Evolutionary conservation across 2,113 vertebrate species (phyloP), one percentile per base, ranked within the genome.

Genomic region (Onychostruthus taczanowskii): DNA sequence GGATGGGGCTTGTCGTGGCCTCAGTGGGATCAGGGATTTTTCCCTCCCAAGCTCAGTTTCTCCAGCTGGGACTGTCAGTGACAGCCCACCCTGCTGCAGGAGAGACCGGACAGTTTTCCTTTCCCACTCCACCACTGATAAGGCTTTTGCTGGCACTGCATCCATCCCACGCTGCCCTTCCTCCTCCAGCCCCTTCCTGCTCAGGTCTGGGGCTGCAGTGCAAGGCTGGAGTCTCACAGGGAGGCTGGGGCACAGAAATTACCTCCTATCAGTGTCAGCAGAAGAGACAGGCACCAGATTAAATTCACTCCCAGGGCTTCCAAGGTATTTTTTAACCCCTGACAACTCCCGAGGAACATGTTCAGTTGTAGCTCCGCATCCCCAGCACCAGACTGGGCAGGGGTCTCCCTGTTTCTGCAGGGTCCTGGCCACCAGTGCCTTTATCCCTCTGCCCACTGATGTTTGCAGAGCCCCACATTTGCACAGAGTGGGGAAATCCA

Each of bases 1-100:
- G 47, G 77, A 43, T 0, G 0, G 39, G 8, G 66, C 74, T 81
- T 6, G 0, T 35, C 33, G 1, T 4, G 59, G 59, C 22, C 66
- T 43, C 82, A 19, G 47, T 5, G 61, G 55, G 26, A 43, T 9
- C 1, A 3, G 79, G 66, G 46, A 39, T 2, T 2, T 84, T 74
- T 24, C 30, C 30, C 23, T 53, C 80, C 50, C 0, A 0, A 20
- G 59, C 37, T 94, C 4, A 1, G 11, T 59, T 82, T 73, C 43
- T 53, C 37, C 4, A 6, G 16, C 58, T 64, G 78, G n/a, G 37
- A 31, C 26, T 1, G 2, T 46, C 6, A 5, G 79, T 86, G 68
- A 17, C 46, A 93, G 63, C 68, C 37, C 7, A 15, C 26, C 82
- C 16, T 31, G 68, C 68, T 81, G 63, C 73, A 59, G 89, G 62